Conservation (phyloP, 2,797 vertebrate species). For the Gymnocypris eckloni region DNA sequence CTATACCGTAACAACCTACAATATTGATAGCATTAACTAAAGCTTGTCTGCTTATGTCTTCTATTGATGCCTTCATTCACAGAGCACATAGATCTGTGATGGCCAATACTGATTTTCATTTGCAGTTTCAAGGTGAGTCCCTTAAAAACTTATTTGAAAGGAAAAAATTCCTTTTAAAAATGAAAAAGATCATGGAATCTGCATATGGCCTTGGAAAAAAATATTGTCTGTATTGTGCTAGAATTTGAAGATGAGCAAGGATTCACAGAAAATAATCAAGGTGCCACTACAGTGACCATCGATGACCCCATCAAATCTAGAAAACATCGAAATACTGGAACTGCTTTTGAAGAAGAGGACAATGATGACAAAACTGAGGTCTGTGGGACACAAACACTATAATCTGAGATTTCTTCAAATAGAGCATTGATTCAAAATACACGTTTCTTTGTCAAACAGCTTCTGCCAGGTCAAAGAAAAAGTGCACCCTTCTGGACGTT, state of each 20-base stretch:
- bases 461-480: constrained; percentile 91
- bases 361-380: constrained; percentile 90
- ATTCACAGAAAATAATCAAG: constrained; percentile 77
- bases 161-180: not conserved
- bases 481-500: constrained; percentile 94
- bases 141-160: not conserved
- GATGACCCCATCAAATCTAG: constrained; percentile 76
- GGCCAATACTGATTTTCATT: constrained; percentile 52
- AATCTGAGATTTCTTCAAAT: not conserved
- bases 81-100: constrained; percentile 41
- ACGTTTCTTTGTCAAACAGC: constrained; percentile 69
- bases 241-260: constrained; percentile 89
- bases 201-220: constrained; percentile 19
- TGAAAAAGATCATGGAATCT: not conserved
- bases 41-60: not conserved
- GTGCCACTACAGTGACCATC: constrained; percentile 85
- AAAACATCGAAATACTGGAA: constrained; percentile 70
- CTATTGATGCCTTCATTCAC: constrained; percentile 2
- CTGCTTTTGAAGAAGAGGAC: constrained; percentile 72
- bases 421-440: not conserved
- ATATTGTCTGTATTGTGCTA: constrained; percentile 58
- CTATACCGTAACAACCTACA: not conserved
- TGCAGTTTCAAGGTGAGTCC: constrained; percentile 64
- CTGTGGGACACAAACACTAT: not conserved
- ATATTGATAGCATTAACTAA: not conserved